Evolutionary conservation across 2,113 vertebrate species (phyloP).

Genomic region (Polyodon spathula): DNA sequence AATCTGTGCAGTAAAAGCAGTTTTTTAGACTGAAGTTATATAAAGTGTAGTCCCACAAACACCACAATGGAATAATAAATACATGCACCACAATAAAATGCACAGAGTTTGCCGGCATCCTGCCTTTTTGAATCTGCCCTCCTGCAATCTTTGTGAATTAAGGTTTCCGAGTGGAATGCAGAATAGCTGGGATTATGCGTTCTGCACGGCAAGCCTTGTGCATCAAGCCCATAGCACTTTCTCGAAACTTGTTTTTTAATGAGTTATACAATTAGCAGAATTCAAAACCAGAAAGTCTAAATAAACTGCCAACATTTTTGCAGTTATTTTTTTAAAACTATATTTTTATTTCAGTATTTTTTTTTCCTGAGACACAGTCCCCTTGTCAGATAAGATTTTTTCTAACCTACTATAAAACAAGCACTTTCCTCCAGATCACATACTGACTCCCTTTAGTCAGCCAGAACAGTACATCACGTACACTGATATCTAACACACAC

Average conservation of each 20-base stretch:
- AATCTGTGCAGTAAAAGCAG: too few relatives aligned
- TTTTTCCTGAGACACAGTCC: not conserved
- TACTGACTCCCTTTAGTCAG: too few relatives aligned
- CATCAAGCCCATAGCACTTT: slow-evolving; percentile 34
- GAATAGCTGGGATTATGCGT: slow-evolving; percentile 34
- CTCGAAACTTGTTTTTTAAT: slow-evolving; percentile 61
- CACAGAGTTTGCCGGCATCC: slow-evolving; percentile 21
- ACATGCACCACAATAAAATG: slow-evolving; percentile 19
- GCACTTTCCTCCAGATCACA: too few relatives aligned
- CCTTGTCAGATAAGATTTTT: not conserved
- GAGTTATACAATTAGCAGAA: slow-evolving; percentile 66
- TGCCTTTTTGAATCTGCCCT: slow-evolving; percentile 11
- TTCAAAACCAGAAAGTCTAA: slow-evolving; percentile 55
- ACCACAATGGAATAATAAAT: slow-evolving; percentile 27
- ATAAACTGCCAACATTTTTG: slow-evolving; percentile 33
- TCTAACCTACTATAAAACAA: too few relatives aligned
- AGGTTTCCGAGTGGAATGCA: slow-evolving; percentile 22
- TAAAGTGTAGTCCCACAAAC: not conserved
- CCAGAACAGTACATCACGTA: too few relatives aligned
- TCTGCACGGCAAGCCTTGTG: slow-evolving; percentile 37
- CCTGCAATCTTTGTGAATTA: slow-evolving; percentile 14
- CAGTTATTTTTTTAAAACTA: slow-evolving; percentile 11
- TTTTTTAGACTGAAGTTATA: too few relatives aligned
- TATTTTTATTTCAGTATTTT: not conserved
- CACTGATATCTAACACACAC: too few relatives aligned